These are phyloP conservation scores for Brachionus manjavacas DNA, from an alignment of 1,140 invertebrate genomes.

Conservation along the genomic window DNA sequence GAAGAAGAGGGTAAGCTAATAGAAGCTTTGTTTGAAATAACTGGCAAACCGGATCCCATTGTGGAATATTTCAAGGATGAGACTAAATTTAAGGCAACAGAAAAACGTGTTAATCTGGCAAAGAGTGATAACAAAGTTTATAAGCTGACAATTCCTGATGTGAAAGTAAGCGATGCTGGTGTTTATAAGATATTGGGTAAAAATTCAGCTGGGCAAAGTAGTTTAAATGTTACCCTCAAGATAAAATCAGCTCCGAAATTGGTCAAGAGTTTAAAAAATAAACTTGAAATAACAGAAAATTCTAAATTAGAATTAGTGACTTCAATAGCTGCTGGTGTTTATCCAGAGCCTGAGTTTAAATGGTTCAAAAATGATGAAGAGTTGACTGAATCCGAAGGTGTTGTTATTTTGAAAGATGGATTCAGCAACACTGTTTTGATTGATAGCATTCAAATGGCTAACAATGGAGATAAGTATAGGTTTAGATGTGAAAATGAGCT, in stretches of 20 bases:
- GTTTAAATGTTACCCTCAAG: background rate
- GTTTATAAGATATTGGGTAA: background rate
- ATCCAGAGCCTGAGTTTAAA: conserved; percentile 28
- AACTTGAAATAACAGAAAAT: background rate
- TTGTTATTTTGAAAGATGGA: background rate
- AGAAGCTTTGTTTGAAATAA: conserved; percentile 1
- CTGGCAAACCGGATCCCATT: conserved; percentile 24
- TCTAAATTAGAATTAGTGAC: background rate
- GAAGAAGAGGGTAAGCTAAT: background rate
- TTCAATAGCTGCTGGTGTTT: conserved; percentile 35
- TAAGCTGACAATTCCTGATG: background rate
- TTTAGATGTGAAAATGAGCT: conserved; percentile 26
- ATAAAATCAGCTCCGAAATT: conserved; percentile 28
- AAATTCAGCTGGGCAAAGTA: conserved; percentile 4
- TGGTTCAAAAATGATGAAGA: conserved; percentile 34
- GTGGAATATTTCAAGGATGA: conserved; percentile 37
- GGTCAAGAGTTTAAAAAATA: conserved; percentile 11
- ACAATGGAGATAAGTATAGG: conserved; percentile 1
- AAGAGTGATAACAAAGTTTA: conserved; percentile 23
- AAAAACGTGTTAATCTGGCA: conserved; percentile 12
- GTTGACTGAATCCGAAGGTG: background rate
- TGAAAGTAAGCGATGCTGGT: conserved; percentile 17
- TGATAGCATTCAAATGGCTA: background rate
- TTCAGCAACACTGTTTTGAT: background rate
- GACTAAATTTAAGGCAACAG: conserved; percentile 27